A percentile compares a stretch with the other conserved stretches of the same genome.
Conservation (phyloP, 2,797 vertebrate species). For the Sebastiscus albofasciatus region DNA sequence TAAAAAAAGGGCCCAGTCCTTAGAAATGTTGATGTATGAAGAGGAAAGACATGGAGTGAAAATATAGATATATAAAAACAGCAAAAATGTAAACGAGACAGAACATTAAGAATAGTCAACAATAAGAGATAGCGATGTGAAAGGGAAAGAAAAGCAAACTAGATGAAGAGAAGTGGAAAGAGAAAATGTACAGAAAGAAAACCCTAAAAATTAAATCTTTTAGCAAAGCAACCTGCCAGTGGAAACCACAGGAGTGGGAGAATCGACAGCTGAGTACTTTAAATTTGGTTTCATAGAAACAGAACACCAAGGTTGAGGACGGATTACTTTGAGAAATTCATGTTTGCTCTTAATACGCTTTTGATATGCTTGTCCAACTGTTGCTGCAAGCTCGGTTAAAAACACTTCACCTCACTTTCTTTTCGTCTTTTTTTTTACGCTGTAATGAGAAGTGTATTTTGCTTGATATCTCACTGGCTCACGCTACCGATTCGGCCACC, state of each 20-base stretch:
- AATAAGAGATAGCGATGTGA: neutral
- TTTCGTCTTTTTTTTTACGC: constrained; percentile 39
- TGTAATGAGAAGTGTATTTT: constrained; percentile 41
- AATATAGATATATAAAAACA: neutral
- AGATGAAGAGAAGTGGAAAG: neutral
- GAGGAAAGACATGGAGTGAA: neutral
- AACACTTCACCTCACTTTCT: neutral
- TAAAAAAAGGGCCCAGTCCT: neutral
- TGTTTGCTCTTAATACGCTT: constrained; percentile 34
- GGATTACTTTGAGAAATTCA: constrained; percentile 29
- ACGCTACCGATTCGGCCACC: neutral
- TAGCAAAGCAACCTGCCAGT: neutral
- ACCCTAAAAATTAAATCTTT: neutral
- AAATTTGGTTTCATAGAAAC: constrained; percentile 27
- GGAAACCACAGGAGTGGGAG: neutral
- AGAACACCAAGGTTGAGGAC: constrained; percentile 10
- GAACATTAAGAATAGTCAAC: neutral
- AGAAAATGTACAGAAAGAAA: constrained; percentile 7
- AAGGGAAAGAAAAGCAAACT: neutral
- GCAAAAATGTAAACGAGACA: neutral
- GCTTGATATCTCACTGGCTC: constrained; percentile 34
- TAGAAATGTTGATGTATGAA: neutral
- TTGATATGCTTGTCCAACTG: constrained; percentile 27
- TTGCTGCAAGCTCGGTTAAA: neutral
- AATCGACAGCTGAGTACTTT: constrained; percentile 19